These are phyloP conservation scores for Unio pictorum DNA, from an alignment of 2,888 invertebrate genomes.

Conservation along the genomic window DNA sequence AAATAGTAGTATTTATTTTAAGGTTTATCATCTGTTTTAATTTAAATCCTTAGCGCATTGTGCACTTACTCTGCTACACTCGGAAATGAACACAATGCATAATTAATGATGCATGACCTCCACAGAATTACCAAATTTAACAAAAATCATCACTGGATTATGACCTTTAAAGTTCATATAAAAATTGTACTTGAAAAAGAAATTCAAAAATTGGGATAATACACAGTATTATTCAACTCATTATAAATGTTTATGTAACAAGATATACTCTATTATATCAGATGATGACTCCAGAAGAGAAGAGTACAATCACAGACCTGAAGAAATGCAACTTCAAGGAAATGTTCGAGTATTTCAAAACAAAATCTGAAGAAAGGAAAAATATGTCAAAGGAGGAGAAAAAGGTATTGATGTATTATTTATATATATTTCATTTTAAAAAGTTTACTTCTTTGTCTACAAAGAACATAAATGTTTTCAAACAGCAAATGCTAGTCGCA, in stretches of 20 bases:
- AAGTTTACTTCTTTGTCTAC: not conserved
- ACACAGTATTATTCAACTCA: not conserved
- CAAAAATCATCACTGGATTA: too few species aligned
- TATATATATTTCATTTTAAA: not conserved
- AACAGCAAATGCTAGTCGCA: too few species aligned
- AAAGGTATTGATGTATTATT: conserved; percentile 72
- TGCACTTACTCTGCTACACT: too few species aligned
- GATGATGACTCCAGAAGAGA: conserved; percentile 90
- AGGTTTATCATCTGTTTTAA: too few species aligned
- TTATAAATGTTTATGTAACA: not conserved
- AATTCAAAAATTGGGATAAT: not conserved
- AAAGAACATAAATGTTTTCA: too few species aligned
- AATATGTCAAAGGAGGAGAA: conserved; percentile 86
- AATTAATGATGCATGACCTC: too few species aligned
- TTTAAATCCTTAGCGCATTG: too few species aligned
- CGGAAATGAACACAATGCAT: too few species aligned
- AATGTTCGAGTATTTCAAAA: conserved; percentile 84
- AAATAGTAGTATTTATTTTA: too few species aligned
- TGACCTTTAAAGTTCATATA: too few species aligned
- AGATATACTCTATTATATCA: conserved; percentile 32
- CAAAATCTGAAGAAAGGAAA: conserved; percentile 84
- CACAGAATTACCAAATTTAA: too few species aligned
- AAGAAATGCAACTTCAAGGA: conserved; percentile 95
- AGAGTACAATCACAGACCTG: conserved; percentile 88
- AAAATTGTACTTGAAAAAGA: too few species aligned